These are phyloP conservation scores for Drosophila sproati DNA, from an alignment of 1,140 invertebrate species.

Conservation along the genomic window DNA sequence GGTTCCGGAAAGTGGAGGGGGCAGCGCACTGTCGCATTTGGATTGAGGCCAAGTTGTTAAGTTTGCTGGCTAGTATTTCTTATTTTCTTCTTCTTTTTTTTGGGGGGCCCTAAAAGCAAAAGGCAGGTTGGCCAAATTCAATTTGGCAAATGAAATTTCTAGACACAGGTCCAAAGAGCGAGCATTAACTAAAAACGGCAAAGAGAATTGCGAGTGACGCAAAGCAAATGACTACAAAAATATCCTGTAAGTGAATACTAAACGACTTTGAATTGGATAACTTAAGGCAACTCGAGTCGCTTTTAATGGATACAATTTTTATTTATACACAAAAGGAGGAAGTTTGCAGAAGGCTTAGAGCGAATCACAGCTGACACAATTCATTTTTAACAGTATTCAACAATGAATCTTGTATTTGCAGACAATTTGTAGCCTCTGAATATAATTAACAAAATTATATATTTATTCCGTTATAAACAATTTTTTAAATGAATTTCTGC, in stretches of 20 bases:
- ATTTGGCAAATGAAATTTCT: conserved; percentile 76
- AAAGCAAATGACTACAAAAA: not conserved
- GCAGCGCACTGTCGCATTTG: conserved; percentile 28
- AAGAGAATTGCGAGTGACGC: not conserved
- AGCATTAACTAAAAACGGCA: conserved; percentile 12
- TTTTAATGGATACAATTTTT: not conserved
- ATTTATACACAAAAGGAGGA: no score
- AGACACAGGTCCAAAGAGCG: conserved; percentile 43
- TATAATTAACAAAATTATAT: no score
- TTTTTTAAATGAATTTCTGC: no score
- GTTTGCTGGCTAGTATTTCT: conserved; percentile 6
- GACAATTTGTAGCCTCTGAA: no score
- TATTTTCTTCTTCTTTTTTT: conserved; percentile 39
- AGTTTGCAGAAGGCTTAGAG: no score
- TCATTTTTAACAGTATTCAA: no score
- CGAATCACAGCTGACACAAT: no score
- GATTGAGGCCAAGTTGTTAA: conserved; percentile 66
- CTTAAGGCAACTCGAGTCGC: not conserved
- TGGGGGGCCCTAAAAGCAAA: conserved; percentile 42
- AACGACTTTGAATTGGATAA: no score
- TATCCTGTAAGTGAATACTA: conserved; percentile 15
- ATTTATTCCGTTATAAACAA: no score
- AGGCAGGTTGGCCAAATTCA: conserved; percentile 69
- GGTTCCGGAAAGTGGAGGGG: not conserved
- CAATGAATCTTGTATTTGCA: no score